Evolutionary conservation across 2,113 vertebrate species (phyloP), one percentile per base, ranked within the genome.

Genomic region (Alethe castanea): DNA sequence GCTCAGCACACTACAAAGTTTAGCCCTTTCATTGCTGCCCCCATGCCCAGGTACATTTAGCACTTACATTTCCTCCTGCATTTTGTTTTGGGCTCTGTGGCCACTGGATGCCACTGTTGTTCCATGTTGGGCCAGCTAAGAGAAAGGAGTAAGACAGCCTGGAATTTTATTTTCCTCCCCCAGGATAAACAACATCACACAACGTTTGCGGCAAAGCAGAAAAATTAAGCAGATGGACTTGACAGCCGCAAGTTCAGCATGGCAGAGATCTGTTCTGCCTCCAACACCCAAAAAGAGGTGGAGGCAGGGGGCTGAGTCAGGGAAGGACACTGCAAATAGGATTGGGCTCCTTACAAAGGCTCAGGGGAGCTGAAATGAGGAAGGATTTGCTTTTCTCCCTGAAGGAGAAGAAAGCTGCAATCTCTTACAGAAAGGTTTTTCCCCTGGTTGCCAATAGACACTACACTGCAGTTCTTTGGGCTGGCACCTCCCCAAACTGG

Each of bases 101-200:
- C 93, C 90, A 84, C 91, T 91, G 89, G 94, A 92, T 97, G 81
- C 78, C 92, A 92, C 86, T 92, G 80, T 93, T 93, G 90, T 65
- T 94, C 92, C 70, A 81, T 76, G 77, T 2, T 52, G 54, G 71
- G 28, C 28, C 78, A 90, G 65, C 77, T 70, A 69, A 79, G 81
- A 95, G 62, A 94, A 38, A 94, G 87, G 50, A 92, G 87, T 81
- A 72, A 87, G 42, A 80, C 64, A 86, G 70, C 80, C 64, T 84
- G 50, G 60, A 88, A 59, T 80, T 92, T 57, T 71, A 65, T 48
- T 65, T 73, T 26, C 31, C 54, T 22, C 5, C 14, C 8, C 5
- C 59, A 67, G 16, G 77, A 69, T 52, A 59, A 90, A 26, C 22
- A 88, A 64, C 14, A 90, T 50, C 71, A 80, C 40, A 70, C 6